Evolutionary conservation across 2,797 vertebrate genomes (phyloP).

Genomic region (Falco berigora): DNA sequence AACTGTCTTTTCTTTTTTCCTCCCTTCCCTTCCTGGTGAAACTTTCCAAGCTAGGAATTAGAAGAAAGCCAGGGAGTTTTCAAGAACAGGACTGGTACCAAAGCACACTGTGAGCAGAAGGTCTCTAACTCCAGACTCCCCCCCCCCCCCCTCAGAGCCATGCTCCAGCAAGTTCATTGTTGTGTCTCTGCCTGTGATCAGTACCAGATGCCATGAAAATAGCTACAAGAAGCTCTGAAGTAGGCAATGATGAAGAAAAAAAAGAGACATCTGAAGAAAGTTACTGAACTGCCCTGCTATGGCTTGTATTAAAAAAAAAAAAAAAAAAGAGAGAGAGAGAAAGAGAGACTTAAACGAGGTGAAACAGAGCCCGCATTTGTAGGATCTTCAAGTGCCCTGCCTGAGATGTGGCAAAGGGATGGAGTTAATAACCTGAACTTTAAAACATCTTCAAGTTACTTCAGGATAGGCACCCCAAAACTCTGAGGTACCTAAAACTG

Average conservation of each 20-base stretch:
- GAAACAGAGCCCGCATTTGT: background rate
- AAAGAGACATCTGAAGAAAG: background rate
- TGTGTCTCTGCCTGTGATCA: background rate
- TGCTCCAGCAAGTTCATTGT: background rate
- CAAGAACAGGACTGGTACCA: background rate
- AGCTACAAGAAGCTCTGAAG: background rate
- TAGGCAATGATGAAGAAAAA: background rate
- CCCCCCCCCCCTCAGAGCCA: background rate
- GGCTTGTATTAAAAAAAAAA: background rate
- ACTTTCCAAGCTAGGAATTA: background rate
- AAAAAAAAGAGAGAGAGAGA: background rate
- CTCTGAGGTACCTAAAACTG: background rate
- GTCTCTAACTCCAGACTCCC: background rate
- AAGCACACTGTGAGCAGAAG: background rate
- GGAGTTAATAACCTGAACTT: background rate
- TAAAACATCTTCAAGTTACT: background rate
- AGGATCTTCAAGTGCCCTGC: background rate
- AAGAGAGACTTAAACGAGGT: background rate
- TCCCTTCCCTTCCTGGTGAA: background rate
- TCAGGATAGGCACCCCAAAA: background rate
- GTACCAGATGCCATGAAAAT: background rate
- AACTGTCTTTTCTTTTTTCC: rapidly evolving
- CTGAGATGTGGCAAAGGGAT: background rate
- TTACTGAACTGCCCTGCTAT: background rate
- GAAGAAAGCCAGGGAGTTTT: background rate